phyloP scores from a whole-genome alignment of 1,140 invertebrate genomes.

The Drosophila truncata region DNA sequence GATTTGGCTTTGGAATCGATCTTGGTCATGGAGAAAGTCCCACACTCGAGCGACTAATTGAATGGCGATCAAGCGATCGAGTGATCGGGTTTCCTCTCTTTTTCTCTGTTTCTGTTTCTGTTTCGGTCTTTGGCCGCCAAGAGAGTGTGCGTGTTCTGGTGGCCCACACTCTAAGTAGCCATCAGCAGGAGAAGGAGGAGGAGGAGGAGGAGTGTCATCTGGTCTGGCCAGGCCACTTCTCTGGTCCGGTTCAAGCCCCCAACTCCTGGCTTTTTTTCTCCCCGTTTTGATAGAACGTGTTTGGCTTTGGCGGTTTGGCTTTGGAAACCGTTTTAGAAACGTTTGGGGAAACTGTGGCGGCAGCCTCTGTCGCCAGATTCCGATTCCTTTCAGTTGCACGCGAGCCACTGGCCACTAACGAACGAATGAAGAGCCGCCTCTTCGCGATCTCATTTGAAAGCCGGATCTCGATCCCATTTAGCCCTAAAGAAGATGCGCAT shows the following conservation, averaged over 20 bases:
- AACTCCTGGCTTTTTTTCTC: background rate
- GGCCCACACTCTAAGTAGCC: constrained; percentile 38
- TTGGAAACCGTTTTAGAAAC: constrained; percentile 53
- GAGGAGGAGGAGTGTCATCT: constrained; percentile 43
- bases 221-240: constrained; percentile 13
- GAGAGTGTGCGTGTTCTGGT: constrained; percentile 34
- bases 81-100: constrained; percentile 49
- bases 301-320: constrained; percentile 34
- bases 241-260: constrained; percentile 27
- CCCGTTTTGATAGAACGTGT: constrained; percentile 46
- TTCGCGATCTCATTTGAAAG: constrained; percentile 30
- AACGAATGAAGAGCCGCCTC: background rate
- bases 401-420: constrained; percentile 53
- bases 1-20: constrained; percentile 1
- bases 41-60: constrained; percentile 40
- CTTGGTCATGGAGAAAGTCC: constrained; percentile 43
- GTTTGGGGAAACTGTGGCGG: constrained; percentile 66
- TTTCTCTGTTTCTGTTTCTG: constrained; percentile 5
- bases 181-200: constrained; percentile 14
- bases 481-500: constrained; percentile 67
- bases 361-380: constrained; percentile 31
- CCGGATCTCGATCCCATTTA: constrained; percentile 5
- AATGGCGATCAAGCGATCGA: constrained; percentile 34
- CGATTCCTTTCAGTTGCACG: constrained; percentile 80
- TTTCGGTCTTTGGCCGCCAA: background rate